Base-by-base conservation (phyloP, 1,140 invertebrate genomes). In the Microplitis demolitor region DNA sequence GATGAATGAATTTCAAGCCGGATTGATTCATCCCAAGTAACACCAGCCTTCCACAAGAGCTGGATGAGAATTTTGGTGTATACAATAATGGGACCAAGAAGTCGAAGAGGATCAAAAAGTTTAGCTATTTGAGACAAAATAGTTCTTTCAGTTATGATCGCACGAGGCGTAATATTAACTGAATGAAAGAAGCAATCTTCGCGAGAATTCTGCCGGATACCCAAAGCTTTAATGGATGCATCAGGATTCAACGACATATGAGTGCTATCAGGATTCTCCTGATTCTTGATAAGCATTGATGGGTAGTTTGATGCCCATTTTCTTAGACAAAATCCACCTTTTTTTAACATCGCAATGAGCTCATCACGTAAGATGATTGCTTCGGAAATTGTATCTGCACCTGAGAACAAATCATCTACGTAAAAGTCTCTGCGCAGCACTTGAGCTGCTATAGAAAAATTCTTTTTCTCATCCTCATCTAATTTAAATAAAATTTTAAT, bases 401-500 rank as follows among this genome's bases (percentile, higher is more conserved):
- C 85, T 13, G 81, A 82, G 8, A 88, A 34, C 4, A 84, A 37
- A 74, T 88, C 85, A 75, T 89, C 88, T 4, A 88, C 83, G 66
- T 87, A 87, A 9, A 86, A n/a, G 63, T 85, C 74, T 3, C 78
- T 69, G 16, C 67, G 53, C 14, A 85, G 60, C 9, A 77, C 61
- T 53, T 73, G 14, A 16, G 79, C 71, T 4, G 83, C 83, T 0
- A 37, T 14, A 6, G 84, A 83, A 77, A 71, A 82, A 11, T 74
- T 71, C 45, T 78, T 9, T 13, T 61, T 71, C 35, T 82, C 74
- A 39, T 79, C 76, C 1, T 73, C 63, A 1, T 66, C 66, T 53
- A 72, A 72, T 69, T 76, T 74, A 16, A 74, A 54, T 1, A 78
- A 37, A 16, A 64, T 74, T 31, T 74, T 13, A 3, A 75, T 76